Percentiles rank a stretch among this genome's conserved stretches.
Evolutionary conservation across 2,888 invertebrate species (phyloP).

Genomic region (Apodemia hepburni): DNA sequence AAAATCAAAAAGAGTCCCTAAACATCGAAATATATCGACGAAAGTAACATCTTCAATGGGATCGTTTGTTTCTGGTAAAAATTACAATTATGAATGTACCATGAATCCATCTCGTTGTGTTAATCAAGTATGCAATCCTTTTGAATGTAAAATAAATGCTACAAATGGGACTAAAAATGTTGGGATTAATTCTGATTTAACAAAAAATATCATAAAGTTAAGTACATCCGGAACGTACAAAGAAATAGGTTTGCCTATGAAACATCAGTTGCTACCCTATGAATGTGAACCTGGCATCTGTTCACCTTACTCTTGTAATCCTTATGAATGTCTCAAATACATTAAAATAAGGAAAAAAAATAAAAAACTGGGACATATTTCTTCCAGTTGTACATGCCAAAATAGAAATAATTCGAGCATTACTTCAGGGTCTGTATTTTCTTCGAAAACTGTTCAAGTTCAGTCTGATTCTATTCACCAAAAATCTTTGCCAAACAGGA

Average conservation of each 20-base stretch:
- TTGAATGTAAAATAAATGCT: background rate
- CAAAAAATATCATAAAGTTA: background rate
- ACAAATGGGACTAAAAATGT: background rate
- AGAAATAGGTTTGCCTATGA: conserved; percentile 7
- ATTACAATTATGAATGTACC: background rate
- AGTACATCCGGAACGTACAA: background rate
- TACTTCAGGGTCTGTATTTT: conserved; percentile 27
- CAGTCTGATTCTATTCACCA: conserved; percentile 28
- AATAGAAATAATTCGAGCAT: conserved; percentile 35
- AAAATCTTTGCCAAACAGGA: background rate
- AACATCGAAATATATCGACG: conserved; percentile 22
- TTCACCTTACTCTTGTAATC: conserved; percentile 40
- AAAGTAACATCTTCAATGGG: conserved; percentile 10
- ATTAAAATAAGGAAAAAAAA: conserved; percentile 34
- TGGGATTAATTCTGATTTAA: background rate
- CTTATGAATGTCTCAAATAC: conserved; percentile 38
- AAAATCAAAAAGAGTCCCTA: conserved; percentile 27
- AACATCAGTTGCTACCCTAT: conserved; percentile 32
- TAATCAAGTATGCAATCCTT: background rate
- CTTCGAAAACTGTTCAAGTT: conserved; percentile 26
- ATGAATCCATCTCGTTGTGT: background rate
- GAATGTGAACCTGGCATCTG: conserved; percentile 43
- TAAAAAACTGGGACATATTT: conserved; percentile 25
- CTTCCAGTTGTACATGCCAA: conserved; percentile 32
- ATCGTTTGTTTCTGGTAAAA: background rate